These are phyloP conservation scores for Trissonchulus sp. DNA, from an alignment of 2,888 invertebrate species.

Conservation along the genomic window DNA sequence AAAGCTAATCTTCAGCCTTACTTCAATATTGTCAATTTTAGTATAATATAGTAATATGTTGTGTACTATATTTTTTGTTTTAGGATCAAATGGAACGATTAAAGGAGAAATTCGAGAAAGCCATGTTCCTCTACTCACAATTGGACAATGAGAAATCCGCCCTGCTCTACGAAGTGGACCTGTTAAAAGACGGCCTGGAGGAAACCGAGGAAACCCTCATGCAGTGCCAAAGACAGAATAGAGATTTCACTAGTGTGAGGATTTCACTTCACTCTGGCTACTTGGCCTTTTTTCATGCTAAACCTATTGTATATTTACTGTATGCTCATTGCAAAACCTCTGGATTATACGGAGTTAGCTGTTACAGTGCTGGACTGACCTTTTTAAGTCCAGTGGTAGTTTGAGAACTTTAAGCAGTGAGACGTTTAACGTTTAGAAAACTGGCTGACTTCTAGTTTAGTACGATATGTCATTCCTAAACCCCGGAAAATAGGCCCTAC, in stretches of 20 bases:
- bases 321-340: neutral
- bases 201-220: conserved; percentile 75
- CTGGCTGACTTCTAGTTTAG: too few species aligned
- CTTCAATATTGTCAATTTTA: too few species aligned
- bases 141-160: conserved; percentile 96
- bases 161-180: conserved; percentile 86
- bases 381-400: neutral
- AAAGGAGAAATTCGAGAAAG: conserved; percentile 94
- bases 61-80: too few species aligned
- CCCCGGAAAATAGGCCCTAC: too few species aligned
- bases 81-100: conserved; percentile 83
- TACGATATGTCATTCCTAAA: too few species aligned
- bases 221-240: conserved; percentile 42
- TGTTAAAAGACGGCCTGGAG: conserved; percentile 80
- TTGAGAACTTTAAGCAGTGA: neutral
- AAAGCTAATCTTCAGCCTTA: too few species aligned
- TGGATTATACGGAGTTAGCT: too few species aligned
- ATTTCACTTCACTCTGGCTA: too few species aligned
- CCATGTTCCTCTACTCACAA: conserved; percentile 97
- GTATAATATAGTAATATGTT: too few species aligned
- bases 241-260: conserved; percentile 47
- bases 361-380: neutral
- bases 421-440: too few species aligned
- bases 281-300: neutral
- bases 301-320: neutral